phyloP scores from a whole-genome alignment of 1,140 invertebrate species.

The Brachionus paranguensis region DNA sequence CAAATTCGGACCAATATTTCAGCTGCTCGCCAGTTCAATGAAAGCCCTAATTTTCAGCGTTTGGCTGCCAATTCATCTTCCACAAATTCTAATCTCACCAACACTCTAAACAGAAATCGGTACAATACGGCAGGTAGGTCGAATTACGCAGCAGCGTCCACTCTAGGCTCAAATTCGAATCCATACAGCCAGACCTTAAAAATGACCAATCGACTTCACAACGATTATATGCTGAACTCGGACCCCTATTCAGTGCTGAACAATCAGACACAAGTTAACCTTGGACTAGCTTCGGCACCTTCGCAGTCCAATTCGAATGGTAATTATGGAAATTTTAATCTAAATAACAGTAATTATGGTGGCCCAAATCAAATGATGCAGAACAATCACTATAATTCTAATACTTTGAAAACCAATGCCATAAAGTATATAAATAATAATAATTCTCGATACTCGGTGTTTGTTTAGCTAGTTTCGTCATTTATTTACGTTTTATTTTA shows the following conservation, averaged over 20 bases:
- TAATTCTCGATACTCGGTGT: neutral
- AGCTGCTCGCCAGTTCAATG: constrained; percentile 37
- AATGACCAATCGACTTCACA: constrained; percentile 29
- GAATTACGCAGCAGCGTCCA: neutral
- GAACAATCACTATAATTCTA: constrained; percentile 5
- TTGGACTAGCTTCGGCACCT: neutral
- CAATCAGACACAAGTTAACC: neutral
- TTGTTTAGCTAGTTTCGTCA: constrained; percentile 15
- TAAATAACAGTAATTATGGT: constrained; percentile 10
- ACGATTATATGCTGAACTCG: constrained; percentile 25
- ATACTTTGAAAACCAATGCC: constrained; percentile 32
- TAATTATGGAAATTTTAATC: constrained; percentile 27
- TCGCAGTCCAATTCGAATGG: constrained; percentile 14
- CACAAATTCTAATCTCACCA: neutral
- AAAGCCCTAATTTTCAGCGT: constrained; percentile 38
- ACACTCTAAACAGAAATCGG: neutral
- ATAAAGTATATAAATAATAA: neutral
- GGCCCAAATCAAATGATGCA: neutral
- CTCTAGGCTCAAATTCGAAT: neutral
- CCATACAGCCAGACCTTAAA: constrained; percentile 8
- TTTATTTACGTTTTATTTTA: neutral
- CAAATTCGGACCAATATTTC: constrained; percentile 34
- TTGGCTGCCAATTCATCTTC: constrained; percentile 2
- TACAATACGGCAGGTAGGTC: neutral
- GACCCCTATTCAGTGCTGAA: constrained; percentile 19